Percentiles rank a stretch among this genome's conserved stretches.
Conservation (phyloP, 2,888 invertebrate genomes). For the Mythimna lalbum region DNA sequence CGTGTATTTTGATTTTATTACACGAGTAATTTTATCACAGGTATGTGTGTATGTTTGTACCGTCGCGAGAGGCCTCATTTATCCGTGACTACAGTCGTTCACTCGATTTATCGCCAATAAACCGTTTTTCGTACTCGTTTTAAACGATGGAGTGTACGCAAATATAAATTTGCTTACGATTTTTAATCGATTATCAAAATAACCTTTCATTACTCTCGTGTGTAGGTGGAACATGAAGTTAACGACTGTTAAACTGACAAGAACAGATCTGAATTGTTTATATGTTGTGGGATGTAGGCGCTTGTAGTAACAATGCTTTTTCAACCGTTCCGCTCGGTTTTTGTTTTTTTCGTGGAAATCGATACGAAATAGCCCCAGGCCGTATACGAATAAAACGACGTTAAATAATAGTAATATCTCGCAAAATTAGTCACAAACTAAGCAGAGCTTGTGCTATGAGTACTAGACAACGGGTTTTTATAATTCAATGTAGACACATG, state of each 20-base stretch:
- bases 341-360: constrained; percentile 39
- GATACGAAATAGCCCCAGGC: background rate
- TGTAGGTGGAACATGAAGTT: constrained; percentile 42
- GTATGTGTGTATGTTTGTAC: constrained; percentile 62
- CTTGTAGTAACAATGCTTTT: constrained; percentile 48
- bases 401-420: constrained; percentile 3
- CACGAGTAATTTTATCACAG: constrained; percentile 70
- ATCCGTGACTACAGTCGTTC: constrained; percentile 65
- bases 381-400: background rate
- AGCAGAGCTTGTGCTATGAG: too few species aligned
- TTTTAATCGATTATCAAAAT: constrained; percentile 71
- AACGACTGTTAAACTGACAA: constrained; percentile 47
- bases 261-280: constrained; percentile 55
- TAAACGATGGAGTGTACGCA: constrained; percentile 60
- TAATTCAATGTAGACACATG: too few species aligned
- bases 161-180: constrained; percentile 60
- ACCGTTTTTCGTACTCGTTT: constrained; percentile 71
- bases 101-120: constrained; percentile 76
- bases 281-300: constrained; percentile 48
- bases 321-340: background rate
- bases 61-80: constrained; percentile 67
- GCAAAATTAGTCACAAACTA: background rate
- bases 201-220: constrained; percentile 42
- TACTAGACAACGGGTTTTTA: too few species aligned
- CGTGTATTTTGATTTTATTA: constrained; percentile 73